Base-by-base conservation (phyloP, 64 coral and sea anemone species). In the Montipora efflorescens region DNA sequence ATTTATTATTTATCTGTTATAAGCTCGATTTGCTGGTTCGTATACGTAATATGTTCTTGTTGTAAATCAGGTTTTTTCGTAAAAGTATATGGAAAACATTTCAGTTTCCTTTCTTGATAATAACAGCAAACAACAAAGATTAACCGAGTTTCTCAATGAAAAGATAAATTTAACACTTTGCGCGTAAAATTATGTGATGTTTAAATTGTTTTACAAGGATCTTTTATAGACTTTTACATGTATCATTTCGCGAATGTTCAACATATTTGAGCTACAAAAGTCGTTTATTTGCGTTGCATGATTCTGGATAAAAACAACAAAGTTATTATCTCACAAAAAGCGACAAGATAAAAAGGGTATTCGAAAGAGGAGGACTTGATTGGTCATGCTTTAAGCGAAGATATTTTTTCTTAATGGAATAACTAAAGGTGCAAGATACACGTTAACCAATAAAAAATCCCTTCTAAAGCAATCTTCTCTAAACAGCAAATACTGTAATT, bases 361-460 rank as follows among this genome's bases (percentile, higher is more conserved):
- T 57, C 7, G 53, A 46, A 67, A 15, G 59, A 67, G 18, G 47
- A 8, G 1, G 8, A 8, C 22, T 47, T 86, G 82, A 86, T 86
- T 86, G 82, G 82, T 2, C 5, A 11, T 6, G 46, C 5, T 86
- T 9, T 12, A 50, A 48, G 43, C 61, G 68, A 71, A 10, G 50
- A 71, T 19, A 86, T 86, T 86, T 71, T 47, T 86, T 49, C 47
- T 48, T 86, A 86, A 86, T 86, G 46, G 64, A 86, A 68, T 12
- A 50, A 86, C 82, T 71, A 86, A 84, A 49, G 62, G 28, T 19
- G 16, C 62, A 66, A 44, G 66, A 86, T 67, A 64, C 71, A 14
- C 5, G 10, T 70, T 11, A 57, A 66, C 82, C 82, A 86, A 86
- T 86, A 51, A 68, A 16, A 86, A 51, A 49, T 22, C 66, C 19